Evolutionary conservation across 2,797 vertebrate genomes (phyloP).

Genomic region (Hemibagrus guttatus): DNA sequence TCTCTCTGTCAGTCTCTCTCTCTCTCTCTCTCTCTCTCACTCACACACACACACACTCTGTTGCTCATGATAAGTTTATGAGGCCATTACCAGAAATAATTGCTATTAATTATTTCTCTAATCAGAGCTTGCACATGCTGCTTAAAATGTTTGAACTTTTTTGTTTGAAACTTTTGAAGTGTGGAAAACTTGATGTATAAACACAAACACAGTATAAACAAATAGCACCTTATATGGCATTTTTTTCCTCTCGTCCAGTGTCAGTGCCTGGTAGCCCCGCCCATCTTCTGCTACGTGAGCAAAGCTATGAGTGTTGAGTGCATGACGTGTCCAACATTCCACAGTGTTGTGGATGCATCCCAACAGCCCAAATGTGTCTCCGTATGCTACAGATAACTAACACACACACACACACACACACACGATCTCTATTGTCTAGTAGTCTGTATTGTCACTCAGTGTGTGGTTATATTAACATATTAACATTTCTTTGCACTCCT

Average conservation of each 20-base stretch:
- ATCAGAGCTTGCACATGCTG: not conserved
- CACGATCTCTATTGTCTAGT: not conserved
- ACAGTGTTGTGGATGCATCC: not conserved
- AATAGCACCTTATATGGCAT: no score
- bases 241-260: no score
- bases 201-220: no score
- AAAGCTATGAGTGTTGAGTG: no score
- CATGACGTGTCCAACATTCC: no score
- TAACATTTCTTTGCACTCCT: not conserved
- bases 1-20: no score
- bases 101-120: not conserved
- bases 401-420: not conserved
- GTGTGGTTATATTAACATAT: not conserved
- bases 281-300: no score
- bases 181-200: no score
- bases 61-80: not conserved
- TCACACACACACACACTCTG: no score
- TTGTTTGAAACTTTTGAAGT: not conserved
- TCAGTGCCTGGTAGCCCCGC: no score
- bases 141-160: not conserved
- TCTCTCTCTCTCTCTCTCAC: no score
- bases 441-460: not conserved
- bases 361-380: not conserved
- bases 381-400: not conserved
- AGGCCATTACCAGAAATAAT: not conserved